Conservation (phyloP, 2,888 invertebrate species). For the Caenorhabditis auriculariae region DNA sequence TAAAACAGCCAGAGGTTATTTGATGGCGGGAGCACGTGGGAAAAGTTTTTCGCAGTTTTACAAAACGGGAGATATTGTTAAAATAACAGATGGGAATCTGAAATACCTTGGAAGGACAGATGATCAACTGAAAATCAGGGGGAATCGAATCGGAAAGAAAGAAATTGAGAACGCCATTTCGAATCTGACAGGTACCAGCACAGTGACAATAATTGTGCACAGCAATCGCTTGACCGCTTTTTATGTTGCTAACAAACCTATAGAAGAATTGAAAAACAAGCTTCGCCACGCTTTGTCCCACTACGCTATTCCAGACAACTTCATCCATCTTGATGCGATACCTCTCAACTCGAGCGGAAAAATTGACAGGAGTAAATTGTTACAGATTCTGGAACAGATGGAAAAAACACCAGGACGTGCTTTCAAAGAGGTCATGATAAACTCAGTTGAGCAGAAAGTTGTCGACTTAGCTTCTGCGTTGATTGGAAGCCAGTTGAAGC, state of each 20-base stretch:
- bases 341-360: slow-evolving; percentile 46
- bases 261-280: neutral
- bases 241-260: neutral
- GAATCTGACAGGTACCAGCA: neutral
- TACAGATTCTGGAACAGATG: slow-evolving; percentile 29
- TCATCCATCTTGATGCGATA: slow-evolving; percentile 31
- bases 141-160: slow-evolving; percentile 26
- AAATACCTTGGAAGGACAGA: slow-evolving; percentile 44
- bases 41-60: slow-evolving; percentile 10
- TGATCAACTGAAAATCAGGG: slow-evolving; percentile 45
- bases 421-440: slow-evolving; percentile 16
- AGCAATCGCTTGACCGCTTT: slow-evolving; percentile 12
- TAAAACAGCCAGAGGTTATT: slow-evolving; percentile 35
- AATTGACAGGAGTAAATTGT: slow-evolving; percentile 32
- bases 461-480: neutral
- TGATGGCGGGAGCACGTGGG: neutral
- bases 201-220: slow-evolving; percentile 9
- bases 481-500: slow-evolving; percentile 7
- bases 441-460: slow-evolving; percentile 26
- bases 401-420: slow-evolving; percentile 7
- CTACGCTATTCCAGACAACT: slow-evolving; percentile 24
- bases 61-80: slow-evolving; percentile 35
- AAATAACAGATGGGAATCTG: slow-evolving; percentile 1
- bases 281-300: neutral
- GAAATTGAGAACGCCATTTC: slow-evolving; percentile 23